Percentiles rank a stretch among this genome's conserved stretches.
Evolutionary conservation across 2,797 vertebrate genomes (phyloP).

Genomic region (Champsocephalus esox): DNA sequence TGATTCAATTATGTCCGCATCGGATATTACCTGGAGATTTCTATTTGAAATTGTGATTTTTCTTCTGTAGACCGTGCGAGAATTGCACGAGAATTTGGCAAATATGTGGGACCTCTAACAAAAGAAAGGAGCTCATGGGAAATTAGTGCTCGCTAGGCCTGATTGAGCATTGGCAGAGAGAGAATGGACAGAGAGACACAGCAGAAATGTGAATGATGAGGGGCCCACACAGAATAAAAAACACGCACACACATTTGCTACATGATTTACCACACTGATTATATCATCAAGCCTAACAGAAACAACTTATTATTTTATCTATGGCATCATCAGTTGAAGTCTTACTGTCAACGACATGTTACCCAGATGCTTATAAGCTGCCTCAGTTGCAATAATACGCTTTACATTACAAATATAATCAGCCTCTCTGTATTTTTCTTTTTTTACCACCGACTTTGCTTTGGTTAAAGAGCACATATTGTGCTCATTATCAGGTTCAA

Average conservation of each 20-base stretch:
- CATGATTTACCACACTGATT: slow-evolving; percentile 47
- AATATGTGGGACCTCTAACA: slow-evolving; percentile 60
- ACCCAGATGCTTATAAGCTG: slow-evolving; percentile 51
- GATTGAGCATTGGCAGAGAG: slow-evolving; percentile 59
- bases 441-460: background rate
- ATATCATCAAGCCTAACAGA: slow-evolving; percentile 47
- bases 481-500: too few species aligned
- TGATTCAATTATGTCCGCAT: slow-evolving; percentile 72
- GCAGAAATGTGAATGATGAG: slow-evolving; percentile 45
- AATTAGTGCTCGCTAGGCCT: slow-evolving; percentile 76
- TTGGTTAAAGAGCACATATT: background rate
- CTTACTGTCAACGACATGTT: slow-evolving; percentile 26
- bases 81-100: slow-evolving; percentile 38
- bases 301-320: slow-evolving; percentile 51
- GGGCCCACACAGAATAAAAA: slow-evolving; percentile 5
- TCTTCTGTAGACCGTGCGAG: slow-evolving; percentile 26
- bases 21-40: slow-evolving; percentile 61
- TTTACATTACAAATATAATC: slow-evolving; percentile 37
- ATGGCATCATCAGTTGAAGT: slow-evolving; percentile 34
- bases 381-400: slow-evolving; percentile 30
- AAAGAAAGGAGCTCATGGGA: slow-evolving; percentile 71
- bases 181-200: slow-evolving; percentile 38
- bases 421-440: slow-evolving; percentile 10
- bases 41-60: slow-evolving; percentile 29
- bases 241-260: slow-evolving; percentile 17